These are phyloP conservation scores for Montipora foliosa DNA, from an alignment of 64 coral and sea anemone genomes.

Conservation along the genomic window DNA sequence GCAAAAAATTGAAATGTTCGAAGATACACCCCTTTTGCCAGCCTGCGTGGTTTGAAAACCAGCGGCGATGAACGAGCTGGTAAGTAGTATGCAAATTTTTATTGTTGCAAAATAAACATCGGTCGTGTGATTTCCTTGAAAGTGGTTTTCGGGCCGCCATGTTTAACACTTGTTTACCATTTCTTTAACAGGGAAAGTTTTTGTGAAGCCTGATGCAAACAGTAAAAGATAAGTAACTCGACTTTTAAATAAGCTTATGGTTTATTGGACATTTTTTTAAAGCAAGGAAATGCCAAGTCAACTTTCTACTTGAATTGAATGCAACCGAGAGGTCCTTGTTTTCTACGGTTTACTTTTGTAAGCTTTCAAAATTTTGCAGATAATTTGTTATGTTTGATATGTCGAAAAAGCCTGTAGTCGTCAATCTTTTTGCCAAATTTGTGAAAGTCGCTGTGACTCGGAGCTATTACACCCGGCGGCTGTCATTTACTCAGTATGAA, in stretches of 20 bases:
- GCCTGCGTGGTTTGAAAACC: not conserved
- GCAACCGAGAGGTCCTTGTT: too few species aligned
- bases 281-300: not conserved
- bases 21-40: conserved; percentile 33
- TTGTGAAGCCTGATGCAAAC: too few species aligned
- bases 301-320: not conserved
- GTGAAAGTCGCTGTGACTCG: too few species aligned
- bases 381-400: too few species aligned
- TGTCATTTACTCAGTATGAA: too few species aligned
- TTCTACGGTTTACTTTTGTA: too few species aligned
- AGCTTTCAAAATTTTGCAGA: too few species aligned
- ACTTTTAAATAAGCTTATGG: not conserved
- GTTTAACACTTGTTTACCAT: not conserved
- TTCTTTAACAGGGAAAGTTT: not conserved
- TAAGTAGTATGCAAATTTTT: not conserved
- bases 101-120: not conserved
- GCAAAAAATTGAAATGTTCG: conserved; percentile 37
- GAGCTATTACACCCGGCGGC: too few species aligned
- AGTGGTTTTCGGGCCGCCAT: not conserved
- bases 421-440: too few species aligned
- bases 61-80: not conserved
- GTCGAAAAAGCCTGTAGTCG: too few species aligned
- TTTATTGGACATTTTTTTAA: not conserved
- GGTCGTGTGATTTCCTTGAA: not conserved
- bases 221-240: too few species aligned